These are phyloP conservation scores for Drosophila dunni DNA, from an alignment of 1,140 invertebrate genomes.

Conservation along the genomic window DNA sequence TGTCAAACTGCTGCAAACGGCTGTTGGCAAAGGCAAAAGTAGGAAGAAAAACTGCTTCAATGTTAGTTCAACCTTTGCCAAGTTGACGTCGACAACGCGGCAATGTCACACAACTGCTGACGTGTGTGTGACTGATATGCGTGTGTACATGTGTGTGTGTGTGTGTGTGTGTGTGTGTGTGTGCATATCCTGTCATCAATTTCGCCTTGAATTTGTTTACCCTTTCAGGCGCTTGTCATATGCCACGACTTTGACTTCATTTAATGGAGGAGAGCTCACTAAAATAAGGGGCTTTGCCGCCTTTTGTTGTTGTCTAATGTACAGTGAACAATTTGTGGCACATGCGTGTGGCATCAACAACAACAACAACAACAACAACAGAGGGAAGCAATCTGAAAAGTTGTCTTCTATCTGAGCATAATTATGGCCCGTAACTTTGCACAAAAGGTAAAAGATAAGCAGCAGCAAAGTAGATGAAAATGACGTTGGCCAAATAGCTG, in stretches of 20 bases:
- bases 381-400: conserved; percentile 19
- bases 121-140: conserved; percentile 32
- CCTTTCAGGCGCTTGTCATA: conserved; percentile 63
- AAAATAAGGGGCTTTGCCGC: conserved; percentile 16
- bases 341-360: conserved; percentile 39
- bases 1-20: conserved; percentile 47
- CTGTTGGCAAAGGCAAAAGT: neutral
- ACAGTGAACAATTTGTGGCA: conserved; percentile 50
- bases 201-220: conserved; percentile 81
- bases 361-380: conserved; percentile 21
- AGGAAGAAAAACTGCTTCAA: conserved; percentile 44
- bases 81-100: conserved; percentile 49
- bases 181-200: conserved; percentile 73
- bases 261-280: neutral
- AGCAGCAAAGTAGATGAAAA: neutral
- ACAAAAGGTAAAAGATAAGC: conserved; percentile 9
- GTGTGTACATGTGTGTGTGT: conserved; percentile 23
- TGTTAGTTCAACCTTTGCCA: conserved; percentile 73
- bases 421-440: conserved; percentile 40
- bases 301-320: conserved; percentile 63
- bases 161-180: conserved; percentile 31
- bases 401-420: conserved; percentile 53
- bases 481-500: conserved; percentile 1
- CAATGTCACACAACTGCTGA: conserved; percentile 75
- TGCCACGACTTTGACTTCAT: conserved; percentile 48